Percentiles rank a stretch among this genome's conserved stretches.
phyloP scores from a whole-genome alignment of 2,113 vertebrate species.

The Syngnathus typhle region DNA sequence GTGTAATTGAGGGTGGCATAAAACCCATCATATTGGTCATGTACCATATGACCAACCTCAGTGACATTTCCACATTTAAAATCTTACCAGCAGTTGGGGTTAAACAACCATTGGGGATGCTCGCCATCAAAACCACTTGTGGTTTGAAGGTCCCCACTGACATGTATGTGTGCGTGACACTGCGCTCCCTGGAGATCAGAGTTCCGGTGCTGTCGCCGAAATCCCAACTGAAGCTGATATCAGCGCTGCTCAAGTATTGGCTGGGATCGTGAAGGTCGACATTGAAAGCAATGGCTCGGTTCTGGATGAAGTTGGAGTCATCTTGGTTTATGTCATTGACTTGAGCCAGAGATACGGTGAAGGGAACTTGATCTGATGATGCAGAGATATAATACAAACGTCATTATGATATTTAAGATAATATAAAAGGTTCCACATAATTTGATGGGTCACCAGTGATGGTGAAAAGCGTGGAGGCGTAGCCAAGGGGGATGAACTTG shows the following conservation, averaged over 20 bases:
- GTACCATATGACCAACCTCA: background rate
- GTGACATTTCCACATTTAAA: background rate
- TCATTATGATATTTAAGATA: background rate
- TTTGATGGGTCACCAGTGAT: slow-evolving; percentile 75
- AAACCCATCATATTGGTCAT: background rate
- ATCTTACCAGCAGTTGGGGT: slow-evolving; percentile 62
- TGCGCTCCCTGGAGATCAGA: slow-evolving; percentile 78
- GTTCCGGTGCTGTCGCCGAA: slow-evolving; percentile 88
- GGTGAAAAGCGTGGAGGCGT: slow-evolving; percentile 74
- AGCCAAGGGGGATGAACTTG: slow-evolving; percentile 84
- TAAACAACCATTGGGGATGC: slow-evolving; percentile 77
- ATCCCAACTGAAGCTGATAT: slow-evolving; percentile 89
- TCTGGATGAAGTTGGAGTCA: slow-evolving; percentile 80
- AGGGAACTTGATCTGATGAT: slow-evolving; percentile 83
- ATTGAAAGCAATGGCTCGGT: slow-evolving; percentile 79
- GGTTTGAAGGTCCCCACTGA: slow-evolving; percentile 71
- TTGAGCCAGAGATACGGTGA: slow-evolving; percentile 78
- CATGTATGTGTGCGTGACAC: slow-evolving; percentile 84
- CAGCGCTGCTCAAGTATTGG: slow-evolving; percentile 76
- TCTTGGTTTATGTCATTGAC: slow-evolving; percentile 67
- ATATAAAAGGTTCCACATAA: background rate
- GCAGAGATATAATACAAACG: slow-evolving; percentile 2
- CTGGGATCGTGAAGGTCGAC: slow-evolving; percentile 87
- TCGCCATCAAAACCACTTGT: slow-evolving; percentile 82
- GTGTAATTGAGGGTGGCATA: background rate